A percentile compares a stretch with the other conserved stretches of the same genome.
Conservation (phyloP, 2,888 invertebrate species). For the Petrolisthes cinctipes region DNA sequence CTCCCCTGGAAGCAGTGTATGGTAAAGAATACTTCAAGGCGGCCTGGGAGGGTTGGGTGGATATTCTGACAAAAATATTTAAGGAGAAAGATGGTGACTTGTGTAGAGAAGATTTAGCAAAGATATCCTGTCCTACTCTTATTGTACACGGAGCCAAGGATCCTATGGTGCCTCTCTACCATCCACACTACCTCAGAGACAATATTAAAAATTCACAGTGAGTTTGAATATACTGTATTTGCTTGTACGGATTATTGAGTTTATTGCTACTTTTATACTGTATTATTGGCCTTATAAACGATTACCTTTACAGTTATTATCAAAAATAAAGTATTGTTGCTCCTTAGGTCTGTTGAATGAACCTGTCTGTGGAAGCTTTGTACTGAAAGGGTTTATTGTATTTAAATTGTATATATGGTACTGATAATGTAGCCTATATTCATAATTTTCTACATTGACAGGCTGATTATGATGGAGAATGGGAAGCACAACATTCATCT, state of each 20-base stretch:
- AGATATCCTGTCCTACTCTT: conserved; percentile 82
- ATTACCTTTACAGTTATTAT: too few relatives aligned
- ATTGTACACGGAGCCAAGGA: conserved; percentile 89
- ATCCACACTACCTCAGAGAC: conserved; percentile 79
- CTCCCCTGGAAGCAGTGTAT: conserved; percentile 80
- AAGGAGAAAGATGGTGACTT: conserved; percentile 77
- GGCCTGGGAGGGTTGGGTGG: conserved; percentile 82
- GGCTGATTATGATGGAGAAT: conserved; percentile 81
- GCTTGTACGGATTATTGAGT: too few relatives aligned
- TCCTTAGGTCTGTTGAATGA: too few relatives aligned
- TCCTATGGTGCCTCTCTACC: conserved; percentile 80
- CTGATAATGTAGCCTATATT: too few relatives aligned
- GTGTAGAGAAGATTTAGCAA: conserved; percentile 76
- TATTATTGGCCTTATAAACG: too few relatives aligned
- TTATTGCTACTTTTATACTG: too few relatives aligned
- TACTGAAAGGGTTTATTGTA: too few relatives aligned
- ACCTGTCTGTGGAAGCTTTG: too few relatives aligned
- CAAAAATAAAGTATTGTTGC: too few relatives aligned
- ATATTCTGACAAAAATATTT: conserved; percentile 74
- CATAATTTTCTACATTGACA: conserved; percentile 68
- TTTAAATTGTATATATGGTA: too few relatives aligned
- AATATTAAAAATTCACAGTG: conserved; percentile 80
- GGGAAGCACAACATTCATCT: conserved; percentile 91
- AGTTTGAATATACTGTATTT: conserved; percentile 66
- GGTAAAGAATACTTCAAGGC: conserved; percentile 79